phyloP scores from a whole-genome alignment of 2,113 vertebrate species.

The Lampris megalopsis region DNA sequence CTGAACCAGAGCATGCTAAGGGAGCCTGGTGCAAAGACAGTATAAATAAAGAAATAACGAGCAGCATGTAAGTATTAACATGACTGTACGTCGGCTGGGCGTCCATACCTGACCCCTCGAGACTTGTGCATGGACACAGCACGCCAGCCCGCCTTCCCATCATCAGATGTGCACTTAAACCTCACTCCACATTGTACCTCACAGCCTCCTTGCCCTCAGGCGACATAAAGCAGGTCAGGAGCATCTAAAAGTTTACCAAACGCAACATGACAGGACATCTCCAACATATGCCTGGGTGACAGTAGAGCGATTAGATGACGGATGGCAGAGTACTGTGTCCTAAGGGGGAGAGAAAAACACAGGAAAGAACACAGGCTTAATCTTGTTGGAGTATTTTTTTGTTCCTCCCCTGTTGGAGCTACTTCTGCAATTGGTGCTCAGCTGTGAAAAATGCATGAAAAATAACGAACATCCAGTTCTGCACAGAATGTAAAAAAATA shows the following conservation, averaged over 20 bases:
- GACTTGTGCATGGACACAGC: conserved; percentile 54
- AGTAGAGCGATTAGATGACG: conserved; percentile 73
- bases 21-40: conserved; percentile 58
- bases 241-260: conserved; percentile 77
- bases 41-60: conserved; percentile 67
- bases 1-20: conserved; percentile 73
- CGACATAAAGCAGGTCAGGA: conserved; percentile 75
- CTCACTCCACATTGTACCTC: conserved; percentile 12
- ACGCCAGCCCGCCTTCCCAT: conserved; percentile 55
- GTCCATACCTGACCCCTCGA: conserved; percentile 70
- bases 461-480: neutral
- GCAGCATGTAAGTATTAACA: conserved; percentile 68
- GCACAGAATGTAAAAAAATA: neutral
- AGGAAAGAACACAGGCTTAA: conserved; percentile 31
- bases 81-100: conserved; percentile 57
- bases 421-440: conserved; percentile 17
- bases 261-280: conserved; percentile 77
- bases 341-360: conserved; percentile 40
- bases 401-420: neutral
- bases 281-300: conserved; percentile 75
- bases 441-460: neutral
- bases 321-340: conserved; percentile 66
- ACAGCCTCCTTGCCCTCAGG: conserved; percentile 59
- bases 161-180: conserved; percentile 14
- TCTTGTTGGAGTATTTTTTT: conserved; percentile 4